Base-by-base conservation (phyloP, 2,113 vertebrate species). In the Dicentrarchus labrax region DNA sequence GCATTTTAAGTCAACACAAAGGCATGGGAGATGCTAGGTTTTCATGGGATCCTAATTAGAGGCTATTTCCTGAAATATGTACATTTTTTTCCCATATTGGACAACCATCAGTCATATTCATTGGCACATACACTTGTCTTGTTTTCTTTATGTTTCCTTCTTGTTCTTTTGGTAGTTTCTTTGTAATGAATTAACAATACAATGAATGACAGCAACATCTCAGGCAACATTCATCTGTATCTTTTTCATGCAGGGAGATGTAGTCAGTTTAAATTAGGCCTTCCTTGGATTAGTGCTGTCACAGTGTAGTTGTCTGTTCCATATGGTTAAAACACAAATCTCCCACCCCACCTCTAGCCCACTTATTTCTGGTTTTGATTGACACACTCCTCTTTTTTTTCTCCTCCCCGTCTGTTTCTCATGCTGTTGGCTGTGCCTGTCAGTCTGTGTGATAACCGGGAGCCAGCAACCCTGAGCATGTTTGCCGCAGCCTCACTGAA, bases 381-480 rank as follows among this genome's bases (percentile, higher is more conserved):
- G 92, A 93, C 91, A 87, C 72, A 64, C 85, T 86, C 75, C 77
- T 87, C 60, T 77, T 85, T 89, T 86, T 76, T 64, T 71, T 39
- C 79, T 80, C 66, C 75, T 86, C 57, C 79, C 88, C 90, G 91
- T 92, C 86, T 92, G 92, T 93, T 94, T 91, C 82, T 93, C 86
- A 91, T 91, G 87, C 91, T 94, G 92, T 95, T 95, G 87, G 93
- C 90, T 94, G 91, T 93, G 88, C 89, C 91, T 95, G 93, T 95
- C 90, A 92, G 90, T 94, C 88, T 93, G 92, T 94, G 93, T 94
- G 92, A 86, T 94, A 87, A 94, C 89, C 91, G 88, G 91, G 84
- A 93, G 86, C 91, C 91, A 89, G 90, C 86, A 87, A 91, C 89
- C 88, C 87, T 77, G 85, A 88, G 84, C 86, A 90, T 88, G 88